Base-by-base conservation (phyloP, 2,888 invertebrate species). In the Vandiemenella viatica region DNA sequence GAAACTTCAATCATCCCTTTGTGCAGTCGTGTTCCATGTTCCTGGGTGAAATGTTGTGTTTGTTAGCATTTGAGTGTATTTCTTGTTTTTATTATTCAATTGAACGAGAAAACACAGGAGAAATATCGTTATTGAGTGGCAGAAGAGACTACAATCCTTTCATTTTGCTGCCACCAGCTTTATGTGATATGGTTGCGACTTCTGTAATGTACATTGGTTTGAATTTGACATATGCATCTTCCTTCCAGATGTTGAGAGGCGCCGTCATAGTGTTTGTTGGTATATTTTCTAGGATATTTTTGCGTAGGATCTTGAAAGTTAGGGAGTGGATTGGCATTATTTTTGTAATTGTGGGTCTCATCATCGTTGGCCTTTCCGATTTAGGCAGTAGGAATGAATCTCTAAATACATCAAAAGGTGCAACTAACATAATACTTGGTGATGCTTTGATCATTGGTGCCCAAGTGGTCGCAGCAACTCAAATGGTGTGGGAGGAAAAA, bases 401-500 rank as follows among this genome's bases (percentile, higher is more conserved):
- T 49, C 44, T n/a, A n/a, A n/a, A n/a, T n/a, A n/a, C n/a, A n/a
- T n/a, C n/a, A n/a, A n/a, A n/a, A n/a, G n/a, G n/a, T n/a, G n/a
- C n/a, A n/a, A n/a, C 21, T 22, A 18, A 19, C 46, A 37, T 45
- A 43, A 55, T 59, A 60, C 23, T 59, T 69, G 74, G 75, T 44
- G 74, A 76, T 58, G 58, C 74, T 43, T 61, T 77, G 45, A 76
- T 77, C 54, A 67, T 76, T 45, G 69, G 73, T 66, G 75, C 75
- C 4, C 73, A 80, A 67, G 77, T 96, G 43, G 77, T 96, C 56
- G 82, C 83, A 16, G 84, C 92, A 0, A 75, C 81, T 49, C 93
- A 95, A 69, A 91, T 95, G 84, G 91, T 96, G 0, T 81, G 88
- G 54, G 96, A 97, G 66, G 95, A 97, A 65, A 90, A 89, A 67